Conservation (phyloP, 2,113 vertebrate genomes). For the Engystomops pustulosus region DNA sequence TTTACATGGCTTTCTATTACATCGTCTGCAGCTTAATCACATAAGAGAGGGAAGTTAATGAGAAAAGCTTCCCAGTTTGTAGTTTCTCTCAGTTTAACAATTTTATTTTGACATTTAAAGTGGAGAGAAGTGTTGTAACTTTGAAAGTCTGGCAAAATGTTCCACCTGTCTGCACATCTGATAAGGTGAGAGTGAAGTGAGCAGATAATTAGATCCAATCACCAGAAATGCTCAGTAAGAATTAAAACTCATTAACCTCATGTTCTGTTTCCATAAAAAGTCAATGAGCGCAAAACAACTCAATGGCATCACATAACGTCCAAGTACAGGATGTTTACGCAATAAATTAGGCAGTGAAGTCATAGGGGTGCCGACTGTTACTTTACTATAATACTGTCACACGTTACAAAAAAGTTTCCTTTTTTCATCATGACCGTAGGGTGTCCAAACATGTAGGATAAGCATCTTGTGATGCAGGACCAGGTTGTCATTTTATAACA, state of each 20-base stretch:
- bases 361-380: no score
- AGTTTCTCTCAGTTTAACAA: not conserved
- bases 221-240: slow-evolving; percentile 30
- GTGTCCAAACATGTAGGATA: no score
- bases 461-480: no score
- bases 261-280: slow-evolving; percentile 38
- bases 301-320: slow-evolving; percentile 11
- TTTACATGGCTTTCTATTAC: slow-evolving; percentile 5
- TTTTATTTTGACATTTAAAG: slow-evolving; percentile 34
- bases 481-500: no score
- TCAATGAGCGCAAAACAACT: slow-evolving; percentile 18
- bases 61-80: slow-evolving; percentile 6
- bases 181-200: slow-evolving; percentile 53
- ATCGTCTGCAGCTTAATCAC: slow-evolving; percentile 30
- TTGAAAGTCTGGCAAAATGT: slow-evolving; percentile 24
- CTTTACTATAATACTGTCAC: no score
- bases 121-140: slow-evolving; percentile 35
- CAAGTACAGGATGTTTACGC: not conserved
- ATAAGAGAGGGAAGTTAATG: slow-evolving; percentile 15
- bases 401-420: no score
- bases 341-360: not conserved
- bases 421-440: no score
- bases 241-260: slow-evolving; percentile 56
- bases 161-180: slow-evolving; percentile 36
- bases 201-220: slow-evolving; percentile 48